These are phyloP conservation scores for Congeria kusceri DNA, from an alignment of 2,888 invertebrate species.

Conservation along the genomic window DNA sequence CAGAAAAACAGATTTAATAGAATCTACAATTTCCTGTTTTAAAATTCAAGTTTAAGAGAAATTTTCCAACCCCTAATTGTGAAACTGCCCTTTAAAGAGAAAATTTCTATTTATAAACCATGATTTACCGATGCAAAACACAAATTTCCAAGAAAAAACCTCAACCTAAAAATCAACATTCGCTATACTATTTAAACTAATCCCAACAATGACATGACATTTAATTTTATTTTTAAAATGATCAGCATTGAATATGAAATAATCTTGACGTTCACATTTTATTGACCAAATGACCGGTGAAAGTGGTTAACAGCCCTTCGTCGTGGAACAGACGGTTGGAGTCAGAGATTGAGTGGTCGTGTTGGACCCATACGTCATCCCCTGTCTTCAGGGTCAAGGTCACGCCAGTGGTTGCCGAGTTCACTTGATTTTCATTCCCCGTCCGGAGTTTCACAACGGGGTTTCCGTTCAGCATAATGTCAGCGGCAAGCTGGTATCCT, in stretches of 20 bases:
- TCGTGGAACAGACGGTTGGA: slow-evolving; percentile 45
- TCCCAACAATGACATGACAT: not conserved
- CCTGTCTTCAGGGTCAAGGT: slow-evolving; percentile 43
- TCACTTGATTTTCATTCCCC: slow-evolving; percentile 42
- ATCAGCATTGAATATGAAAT: slow-evolving; percentile 2
- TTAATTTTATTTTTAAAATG: not conserved
- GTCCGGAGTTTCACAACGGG: slow-evolving; percentile 48
- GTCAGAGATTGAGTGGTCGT: slow-evolving; percentile 43
- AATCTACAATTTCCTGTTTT: no score
- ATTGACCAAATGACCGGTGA: slow-evolving; percentile 57
- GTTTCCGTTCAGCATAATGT: slow-evolving; percentile 41
- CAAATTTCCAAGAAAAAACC: no score
- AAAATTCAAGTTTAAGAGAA: no score
- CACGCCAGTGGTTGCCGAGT: slow-evolving; percentile 48
- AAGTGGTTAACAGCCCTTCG: slow-evolving; percentile 48
- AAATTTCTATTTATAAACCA: no score
- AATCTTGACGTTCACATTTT: slow-evolving; percentile 27
- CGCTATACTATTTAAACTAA: no score
- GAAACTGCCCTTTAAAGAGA: no score
- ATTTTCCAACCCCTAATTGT: no score
- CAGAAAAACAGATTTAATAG: no score
- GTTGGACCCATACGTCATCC: slow-evolving; percentile 61
- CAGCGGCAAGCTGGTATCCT: slow-evolving; percentile 44
- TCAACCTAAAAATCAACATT: no score
- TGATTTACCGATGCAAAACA: no score